These are phyloP conservation scores for Protophormia terraenovae DNA, from an alignment of 2,888 invertebrate species.

Conservation along the genomic window DNA sequence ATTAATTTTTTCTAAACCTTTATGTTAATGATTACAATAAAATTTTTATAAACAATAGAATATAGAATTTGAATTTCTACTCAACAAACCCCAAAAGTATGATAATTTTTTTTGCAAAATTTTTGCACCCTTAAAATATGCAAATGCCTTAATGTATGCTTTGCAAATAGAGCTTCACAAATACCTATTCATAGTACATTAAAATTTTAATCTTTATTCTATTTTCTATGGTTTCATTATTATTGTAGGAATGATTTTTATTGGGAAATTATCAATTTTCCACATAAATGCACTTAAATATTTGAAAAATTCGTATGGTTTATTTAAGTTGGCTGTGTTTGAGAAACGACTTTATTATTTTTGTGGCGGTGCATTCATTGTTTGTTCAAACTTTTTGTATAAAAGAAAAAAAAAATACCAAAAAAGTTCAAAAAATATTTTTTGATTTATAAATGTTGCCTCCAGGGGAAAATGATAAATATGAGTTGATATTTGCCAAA, in stretches of 20 bases:
- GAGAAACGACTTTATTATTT: slow-evolving; percentile 22
- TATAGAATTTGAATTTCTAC: neutral
- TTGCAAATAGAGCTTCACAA: neutral
- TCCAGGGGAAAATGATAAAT: slow-evolving; percentile 16
- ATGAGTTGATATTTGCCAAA: slow-evolving; percentile 31
- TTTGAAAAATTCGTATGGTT: neutral
- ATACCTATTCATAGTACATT: neutral
- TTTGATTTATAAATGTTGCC: slow-evolving; percentile 37
- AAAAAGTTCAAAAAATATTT: neutral
- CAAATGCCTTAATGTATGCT: neutral
- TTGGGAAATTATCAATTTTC: slow-evolving; percentile 66
- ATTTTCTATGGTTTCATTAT: slow-evolving; percentile 17
- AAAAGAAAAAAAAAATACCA: neutral
- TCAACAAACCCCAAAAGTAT: neutral
- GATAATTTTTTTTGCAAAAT: neutral
- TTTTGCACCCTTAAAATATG: neutral
- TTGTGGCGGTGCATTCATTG: slow-evolving; percentile 38
- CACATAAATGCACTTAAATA: slow-evolving; percentile 49
- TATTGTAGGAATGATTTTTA: slow-evolving; percentile 38
- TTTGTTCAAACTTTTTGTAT: slow-evolving; percentile 16
- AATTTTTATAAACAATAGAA: neutral
- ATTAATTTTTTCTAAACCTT: no score
- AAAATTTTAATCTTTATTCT: slow-evolving; percentile 13
- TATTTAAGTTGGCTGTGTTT: neutral
- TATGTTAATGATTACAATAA: no score